These are phyloP conservation scores for Baronia brevicornis DNA, from an alignment of 2,888 invertebrate species.

Conservation along the genomic window DNA sequence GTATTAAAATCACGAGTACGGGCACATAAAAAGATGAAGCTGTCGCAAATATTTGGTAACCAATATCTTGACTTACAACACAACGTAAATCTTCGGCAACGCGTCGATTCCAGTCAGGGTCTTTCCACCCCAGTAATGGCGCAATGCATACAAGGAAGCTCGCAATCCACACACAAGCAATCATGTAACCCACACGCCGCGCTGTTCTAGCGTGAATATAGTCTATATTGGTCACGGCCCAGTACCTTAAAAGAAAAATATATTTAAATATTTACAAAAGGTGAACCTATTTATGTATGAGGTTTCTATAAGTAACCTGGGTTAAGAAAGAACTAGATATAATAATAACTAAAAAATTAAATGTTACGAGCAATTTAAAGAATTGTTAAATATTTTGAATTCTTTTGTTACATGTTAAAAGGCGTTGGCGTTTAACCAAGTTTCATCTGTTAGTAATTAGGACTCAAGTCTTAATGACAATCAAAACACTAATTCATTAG, in stretches of 20 bases:
- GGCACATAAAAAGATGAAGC: conserved; percentile 94
- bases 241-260: conserved; percentile 83
- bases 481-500: no score
- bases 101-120: conserved; percentile 72
- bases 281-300: neutral
- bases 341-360: no score
- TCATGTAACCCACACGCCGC: conserved; percentile 85
- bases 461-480: no score
- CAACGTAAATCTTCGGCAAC: conserved; percentile 80
- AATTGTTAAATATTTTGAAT: no score
- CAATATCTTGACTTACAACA: conserved; percentile 89
- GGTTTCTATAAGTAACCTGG: neutral
- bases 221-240: conserved; percentile 94
- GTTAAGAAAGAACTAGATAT: conserved; percentile 1
- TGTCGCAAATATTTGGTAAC: conserved; percentile 92
- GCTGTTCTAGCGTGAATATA: conserved; percentile 90
- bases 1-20: conserved; percentile 87
- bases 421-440: no score
- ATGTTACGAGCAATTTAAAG: no score
- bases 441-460: no score
- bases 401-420: no score
- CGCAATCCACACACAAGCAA: conserved; percentile 88
- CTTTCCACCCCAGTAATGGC: conserved; percentile 90
- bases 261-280: no score
- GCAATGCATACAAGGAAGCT: conserved; percentile 91